Evolutionary conservation across 2,888 invertebrate species (phyloP).

Genomic region (Chalcis sispes): DNA sequence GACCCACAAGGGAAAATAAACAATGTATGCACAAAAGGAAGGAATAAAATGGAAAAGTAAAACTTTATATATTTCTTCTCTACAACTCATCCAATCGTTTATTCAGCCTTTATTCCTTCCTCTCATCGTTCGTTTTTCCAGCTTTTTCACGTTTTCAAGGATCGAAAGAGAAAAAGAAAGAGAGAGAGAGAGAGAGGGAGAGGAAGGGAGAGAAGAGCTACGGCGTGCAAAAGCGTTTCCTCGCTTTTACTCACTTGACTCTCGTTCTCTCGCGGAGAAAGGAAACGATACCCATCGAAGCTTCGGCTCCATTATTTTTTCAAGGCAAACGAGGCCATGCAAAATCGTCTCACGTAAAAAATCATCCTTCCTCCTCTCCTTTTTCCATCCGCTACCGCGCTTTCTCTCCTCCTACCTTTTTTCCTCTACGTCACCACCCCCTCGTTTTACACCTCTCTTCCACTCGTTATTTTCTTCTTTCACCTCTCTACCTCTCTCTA

Average conservation of each 20-base stretch:
- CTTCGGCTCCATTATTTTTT: slow-evolving; percentile 61
- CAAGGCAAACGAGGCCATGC: slow-evolving; percentile 63
- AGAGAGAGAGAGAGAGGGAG: not conserved
- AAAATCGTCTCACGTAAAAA: slow-evolving; percentile 64
- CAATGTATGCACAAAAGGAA: not conserved
- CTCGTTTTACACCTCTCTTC: slow-evolving; percentile 55
- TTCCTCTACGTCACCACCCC: slow-evolving; percentile 57
- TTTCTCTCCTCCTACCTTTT: slow-evolving; percentile 55
- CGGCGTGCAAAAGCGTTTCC: slow-evolving; percentile 42
- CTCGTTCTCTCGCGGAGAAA: slow-evolving; percentile 38
- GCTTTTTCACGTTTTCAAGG: slow-evolving; percentile 52
- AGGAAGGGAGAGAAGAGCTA: not conserved
- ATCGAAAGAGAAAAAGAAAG: slow-evolving; percentile 20
- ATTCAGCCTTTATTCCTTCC: slow-evolving; percentile 50
- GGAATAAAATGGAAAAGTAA: slow-evolving; percentile 8
- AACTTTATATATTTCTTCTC: slow-evolving; percentile 37
- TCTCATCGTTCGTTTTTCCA: slow-evolving; percentile 29
- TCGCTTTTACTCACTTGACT: slow-evolving; percentile 50
- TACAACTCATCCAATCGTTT: slow-evolving; percentile 55
- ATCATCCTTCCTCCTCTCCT: slow-evolving; percentile 50
- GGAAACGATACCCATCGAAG: slow-evolving; percentile 59
- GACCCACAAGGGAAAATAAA: slow-evolving; percentile 27
- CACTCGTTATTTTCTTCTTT: slow-evolving; percentile 56
- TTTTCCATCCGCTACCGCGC: slow-evolving; percentile 37
- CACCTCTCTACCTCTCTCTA: slow-evolving; percentile 50